phyloP scores from a whole-genome alignment of 1,140 invertebrate genomes.

The Atta cephalotes region DNA sequence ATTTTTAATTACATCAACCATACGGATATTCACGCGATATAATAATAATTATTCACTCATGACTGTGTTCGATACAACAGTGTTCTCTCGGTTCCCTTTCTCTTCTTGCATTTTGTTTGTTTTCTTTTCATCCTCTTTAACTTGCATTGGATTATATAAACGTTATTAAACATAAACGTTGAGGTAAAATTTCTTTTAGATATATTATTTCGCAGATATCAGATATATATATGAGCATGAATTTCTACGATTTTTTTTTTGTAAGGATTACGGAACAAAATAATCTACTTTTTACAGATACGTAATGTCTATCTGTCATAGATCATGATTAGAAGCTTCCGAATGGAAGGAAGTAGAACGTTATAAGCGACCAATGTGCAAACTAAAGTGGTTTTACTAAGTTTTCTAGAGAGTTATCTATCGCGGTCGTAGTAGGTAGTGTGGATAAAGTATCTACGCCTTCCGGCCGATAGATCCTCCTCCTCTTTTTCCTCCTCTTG shows the following conservation, averaged over 20 bases:
- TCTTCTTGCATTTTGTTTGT: background rate
- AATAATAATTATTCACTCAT: constrained; percentile 12
- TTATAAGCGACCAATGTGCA: constrained; percentile 38
- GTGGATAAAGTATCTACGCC: constrained; percentile 77
- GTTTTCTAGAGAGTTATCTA: constrained; percentile 75
- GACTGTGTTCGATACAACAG: background rate
- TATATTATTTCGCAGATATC: background rate
- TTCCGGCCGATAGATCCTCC: constrained; percentile 78
- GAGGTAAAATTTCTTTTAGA: background rate
- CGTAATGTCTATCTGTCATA: constrained; percentile 8
- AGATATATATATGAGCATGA: background rate
- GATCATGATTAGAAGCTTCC: constrained; percentile 57
- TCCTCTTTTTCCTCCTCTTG: constrained; percentile 36
- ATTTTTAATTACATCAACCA: constrained; percentile 45
- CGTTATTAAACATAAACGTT: background rate
- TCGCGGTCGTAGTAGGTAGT: constrained; percentile 70
- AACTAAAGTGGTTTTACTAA: constrained; percentile 66
- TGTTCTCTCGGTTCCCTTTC: too few relatives aligned
- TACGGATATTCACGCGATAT: constrained; percentile 7
- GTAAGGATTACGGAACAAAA: background rate
- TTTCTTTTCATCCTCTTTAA: background rate
- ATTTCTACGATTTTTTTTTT: background rate
- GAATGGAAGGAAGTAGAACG: constrained; percentile 1
- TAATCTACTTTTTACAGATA: constrained; percentile 29
- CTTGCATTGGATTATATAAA: background rate